Conservation (phyloP, 2,888 invertebrate genomes). For the Lordiphosa fenestrarum region DNA sequence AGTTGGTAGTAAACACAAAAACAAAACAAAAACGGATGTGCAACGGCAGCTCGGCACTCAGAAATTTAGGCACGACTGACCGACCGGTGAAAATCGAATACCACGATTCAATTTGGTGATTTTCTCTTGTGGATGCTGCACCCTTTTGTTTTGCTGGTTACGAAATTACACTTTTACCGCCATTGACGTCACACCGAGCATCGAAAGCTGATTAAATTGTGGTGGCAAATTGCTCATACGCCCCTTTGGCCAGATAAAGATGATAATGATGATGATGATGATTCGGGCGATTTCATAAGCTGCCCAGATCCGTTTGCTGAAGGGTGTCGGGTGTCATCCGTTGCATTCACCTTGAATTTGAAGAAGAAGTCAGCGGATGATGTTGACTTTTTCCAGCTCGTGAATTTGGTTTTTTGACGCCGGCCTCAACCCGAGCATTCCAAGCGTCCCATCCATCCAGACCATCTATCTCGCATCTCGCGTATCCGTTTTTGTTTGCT, state of each 20-base stretch:
- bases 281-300: slow-evolving; percentile 55
- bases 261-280: slow-evolving; percentile 49
- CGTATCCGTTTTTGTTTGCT: slow-evolving; percentile 64
- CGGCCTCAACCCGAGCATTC: slow-evolving; percentile 17
- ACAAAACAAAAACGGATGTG: slow-evolving; percentile 44
- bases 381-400: slow-evolving; percentile 34
- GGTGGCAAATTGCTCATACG: slow-evolving; percentile 58
- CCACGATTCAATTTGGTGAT: slow-evolving; percentile 32
- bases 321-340: slow-evolving; percentile 37
- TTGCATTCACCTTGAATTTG: slow-evolving; percentile 65
- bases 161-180: slow-evolving; percentile 63
- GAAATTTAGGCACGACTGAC: slow-evolving; percentile 49
- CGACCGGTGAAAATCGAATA: slow-evolving; percentile 58
- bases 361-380: slow-evolving; percentile 24
- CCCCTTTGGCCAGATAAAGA: slow-evolving; percentile 28
- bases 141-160: slow-evolving; percentile 46
- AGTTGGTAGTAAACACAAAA: slow-evolving; percentile 29
- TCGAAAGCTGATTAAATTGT: slow-evolving; percentile 52
- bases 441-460: slow-evolving; percentile 4
- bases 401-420: slow-evolving; percentile 32
- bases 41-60: slow-evolving; percentile 29
- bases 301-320: slow-evolving; percentile 58
- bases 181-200: slow-evolving; percentile 56
- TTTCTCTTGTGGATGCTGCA: slow-evolving; percentile 53
- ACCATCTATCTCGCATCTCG: slow-evolving; percentile 44